Base-by-base conservation (phyloP, 2,888 invertebrate species). In the Caenorhabditis sp. region DNA sequence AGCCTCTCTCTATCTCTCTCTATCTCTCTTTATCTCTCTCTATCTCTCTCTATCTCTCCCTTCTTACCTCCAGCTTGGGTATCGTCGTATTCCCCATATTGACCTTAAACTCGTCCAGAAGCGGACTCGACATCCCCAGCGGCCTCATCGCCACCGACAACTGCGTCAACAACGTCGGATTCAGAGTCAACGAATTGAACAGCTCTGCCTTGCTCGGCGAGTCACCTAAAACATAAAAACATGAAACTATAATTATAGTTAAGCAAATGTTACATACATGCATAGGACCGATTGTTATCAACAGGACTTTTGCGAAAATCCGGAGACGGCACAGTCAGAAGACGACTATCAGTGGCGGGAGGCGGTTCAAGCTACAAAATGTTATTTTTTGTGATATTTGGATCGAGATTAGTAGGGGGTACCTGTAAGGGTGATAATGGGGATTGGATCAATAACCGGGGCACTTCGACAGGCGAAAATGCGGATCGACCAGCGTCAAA, bases 261-360 rank as follows among this genome's bases (percentile, higher is more conserved):
- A 21, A 8, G 21, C 21, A 21, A 23, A 52, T 4, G 31, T 50
- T 27, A 65, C 69, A 59, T 70, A 70, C 70, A 75, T 59, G 70
- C 49, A 59, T 12, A 64, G 56, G 69, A 70, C 56, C 69, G 69
- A 57, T 60, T 36, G 36, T 43, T 63, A 53, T 71, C 75, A 20
- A 76, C 60, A 26, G 76, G 79, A 67, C 68, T 74, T 67, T 79
- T 79, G n/a, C 79, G 67, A 23, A 67, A 69, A 67, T 77, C 76
- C 43, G 82, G 82, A 63, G 78, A 79, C 54, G 82, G 82, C 17
- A 82, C 82, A 20, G 80, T 76, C 23, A 82, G 71, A 14, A 82
- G 76, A 62, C 76, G 76, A 21, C 63, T 71, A 62, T 82, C 80
- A 43, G 75, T 71, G 63, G 76, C 59, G 20, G 72, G 62, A 56